phyloP scores from a whole-genome alignment of 53 echinoderm and acorn worm species.

The Holothuria scabra region DNA sequence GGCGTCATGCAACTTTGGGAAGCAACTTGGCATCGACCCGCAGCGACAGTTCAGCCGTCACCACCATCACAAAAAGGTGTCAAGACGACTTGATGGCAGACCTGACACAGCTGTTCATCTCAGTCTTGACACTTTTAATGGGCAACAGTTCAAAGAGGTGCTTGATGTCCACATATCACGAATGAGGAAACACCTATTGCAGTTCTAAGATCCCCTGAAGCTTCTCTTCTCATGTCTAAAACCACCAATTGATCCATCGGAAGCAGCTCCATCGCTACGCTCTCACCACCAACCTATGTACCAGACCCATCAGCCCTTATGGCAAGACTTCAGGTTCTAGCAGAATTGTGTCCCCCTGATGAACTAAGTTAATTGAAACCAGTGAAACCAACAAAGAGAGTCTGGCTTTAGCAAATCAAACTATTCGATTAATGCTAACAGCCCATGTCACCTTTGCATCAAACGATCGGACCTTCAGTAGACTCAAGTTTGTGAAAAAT shows the following conservation, averaged over 20 bases:
- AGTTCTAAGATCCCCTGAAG: background rate
- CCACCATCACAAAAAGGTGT: conserved; percentile 8
- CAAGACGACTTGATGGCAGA: conserved; percentile 32
- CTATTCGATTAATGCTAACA: no score
- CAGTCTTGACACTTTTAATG: conserved; percentile 8
- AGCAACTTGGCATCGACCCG: conserved; percentile 29
- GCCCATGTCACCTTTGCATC: no score
- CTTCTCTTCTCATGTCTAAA: background rate
- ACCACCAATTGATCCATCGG: conserved; percentile 9
- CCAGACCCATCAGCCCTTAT: no score
- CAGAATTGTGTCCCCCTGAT: no score
- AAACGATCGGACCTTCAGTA: no score
- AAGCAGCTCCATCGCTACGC: background rate
- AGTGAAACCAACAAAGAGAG: no score
- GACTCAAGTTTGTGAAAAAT: no score
- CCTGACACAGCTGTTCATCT: conserved; percentile 19
- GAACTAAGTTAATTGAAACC: no score
- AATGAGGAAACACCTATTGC: background rate
- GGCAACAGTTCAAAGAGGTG: conserved; percentile 4
- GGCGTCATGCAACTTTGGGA: conserved; percentile 26
- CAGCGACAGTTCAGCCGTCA: conserved; percentile 28
- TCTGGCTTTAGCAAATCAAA: no score
- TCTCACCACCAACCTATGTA: background rate
- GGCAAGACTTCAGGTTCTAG: no score
- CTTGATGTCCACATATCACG: background rate